Percentiles rank a stretch among this genome's conserved stretches.
Evolutionary conservation across 1,140 invertebrate genomes (phyloP).

Genomic region (Euwallacea fornicatus): DNA sequence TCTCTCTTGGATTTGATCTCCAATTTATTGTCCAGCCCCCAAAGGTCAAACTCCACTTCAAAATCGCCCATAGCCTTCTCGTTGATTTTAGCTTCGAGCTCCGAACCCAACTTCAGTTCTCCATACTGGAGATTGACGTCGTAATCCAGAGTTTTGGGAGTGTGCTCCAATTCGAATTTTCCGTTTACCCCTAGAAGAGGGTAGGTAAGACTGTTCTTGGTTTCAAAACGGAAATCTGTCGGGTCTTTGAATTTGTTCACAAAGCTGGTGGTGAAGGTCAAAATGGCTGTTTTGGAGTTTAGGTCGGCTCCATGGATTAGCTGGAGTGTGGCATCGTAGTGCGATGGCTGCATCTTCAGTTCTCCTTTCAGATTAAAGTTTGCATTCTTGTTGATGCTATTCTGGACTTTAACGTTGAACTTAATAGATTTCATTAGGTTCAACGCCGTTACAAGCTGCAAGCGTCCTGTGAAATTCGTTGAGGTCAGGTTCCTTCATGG

Average conservation of each 20-base stretch:
- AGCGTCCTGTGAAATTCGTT: slow-evolving; percentile 29
- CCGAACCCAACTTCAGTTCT: slow-evolving; percentile 59
- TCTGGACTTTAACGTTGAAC: slow-evolving; percentile 56
- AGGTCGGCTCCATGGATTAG: slow-evolving; percentile 65
- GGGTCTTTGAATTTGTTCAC: slow-evolving; percentile 37
- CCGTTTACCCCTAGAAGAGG: slow-evolving; percentile 56
- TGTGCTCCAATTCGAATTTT: slow-evolving; percentile 58
- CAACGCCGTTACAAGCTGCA: no score
- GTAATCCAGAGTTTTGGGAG: slow-evolving; percentile 57
- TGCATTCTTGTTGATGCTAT: slow-evolving; percentile 60
- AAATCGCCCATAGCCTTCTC: slow-evolving; percentile 60
- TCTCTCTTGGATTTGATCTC: slow-evolving; percentile 60
- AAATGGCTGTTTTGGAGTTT: slow-evolving; percentile 58
- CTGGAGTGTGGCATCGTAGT: slow-evolving; percentile 57
- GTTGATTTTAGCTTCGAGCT: slow-evolving; percentile 59
- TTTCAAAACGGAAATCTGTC: slow-evolving; percentile 41
- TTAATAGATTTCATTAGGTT: no score
- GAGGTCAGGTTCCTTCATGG: background rate
- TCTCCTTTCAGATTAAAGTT: slow-evolving; percentile 62
- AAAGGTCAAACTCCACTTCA: slow-evolving; percentile 59
- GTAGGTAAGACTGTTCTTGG: slow-evolving; percentile 57
- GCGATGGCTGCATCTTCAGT: slow-evolving; percentile 44
- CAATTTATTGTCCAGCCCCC: slow-evolving; percentile 61
- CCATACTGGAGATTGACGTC: slow-evolving; percentile 58
- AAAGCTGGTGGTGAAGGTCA: slow-evolving; percentile 50